These are phyloP conservation scores for Bolborhynchus lineola DNA, from an alignment of 2,113 vertebrate genomes.

Conservation along the genomic window DNA sequence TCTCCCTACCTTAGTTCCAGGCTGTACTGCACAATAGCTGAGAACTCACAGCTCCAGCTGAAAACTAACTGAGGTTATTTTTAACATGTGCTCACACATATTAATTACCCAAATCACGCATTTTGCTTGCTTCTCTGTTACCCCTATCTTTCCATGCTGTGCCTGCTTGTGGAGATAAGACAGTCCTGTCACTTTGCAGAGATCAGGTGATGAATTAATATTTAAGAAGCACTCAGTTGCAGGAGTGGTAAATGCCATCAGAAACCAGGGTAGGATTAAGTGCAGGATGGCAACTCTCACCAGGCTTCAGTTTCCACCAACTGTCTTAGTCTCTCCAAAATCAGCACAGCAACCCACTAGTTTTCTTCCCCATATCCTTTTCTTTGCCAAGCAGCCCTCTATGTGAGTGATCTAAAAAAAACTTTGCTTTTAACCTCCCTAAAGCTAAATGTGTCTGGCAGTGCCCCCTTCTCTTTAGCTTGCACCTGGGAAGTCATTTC, in stretches of 20 bases:
- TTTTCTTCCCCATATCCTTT: not conserved
- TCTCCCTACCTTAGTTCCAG: not conserved
- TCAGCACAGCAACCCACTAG: not conserved
- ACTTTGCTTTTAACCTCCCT: not conserved
- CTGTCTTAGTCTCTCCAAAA: not conserved
- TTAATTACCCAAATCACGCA: not conserved
- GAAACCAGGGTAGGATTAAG: not conserved
- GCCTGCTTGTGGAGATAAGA: not conserved
- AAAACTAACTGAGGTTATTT: not conserved
- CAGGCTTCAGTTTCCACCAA: not conserved
- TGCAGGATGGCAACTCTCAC: fast-evolving
- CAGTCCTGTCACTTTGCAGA: not conserved
- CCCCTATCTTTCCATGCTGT: not conserved
- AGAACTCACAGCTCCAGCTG: not conserved
- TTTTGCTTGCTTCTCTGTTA: not conserved
- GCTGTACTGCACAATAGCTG: not conserved
- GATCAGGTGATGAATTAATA: not conserved
- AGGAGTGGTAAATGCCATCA: not conserved
- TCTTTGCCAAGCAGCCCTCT: not conserved
- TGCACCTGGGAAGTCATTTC: not conserved
- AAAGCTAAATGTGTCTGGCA: not conserved
- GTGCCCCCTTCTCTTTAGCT: not conserved
- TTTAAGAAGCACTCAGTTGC: not conserved
- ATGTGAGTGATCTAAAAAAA: not conserved
- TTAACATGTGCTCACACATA: not conserved